Conservation (phyloP, 2,113 vertebrate species). For the Sprattus sprattus region DNA sequence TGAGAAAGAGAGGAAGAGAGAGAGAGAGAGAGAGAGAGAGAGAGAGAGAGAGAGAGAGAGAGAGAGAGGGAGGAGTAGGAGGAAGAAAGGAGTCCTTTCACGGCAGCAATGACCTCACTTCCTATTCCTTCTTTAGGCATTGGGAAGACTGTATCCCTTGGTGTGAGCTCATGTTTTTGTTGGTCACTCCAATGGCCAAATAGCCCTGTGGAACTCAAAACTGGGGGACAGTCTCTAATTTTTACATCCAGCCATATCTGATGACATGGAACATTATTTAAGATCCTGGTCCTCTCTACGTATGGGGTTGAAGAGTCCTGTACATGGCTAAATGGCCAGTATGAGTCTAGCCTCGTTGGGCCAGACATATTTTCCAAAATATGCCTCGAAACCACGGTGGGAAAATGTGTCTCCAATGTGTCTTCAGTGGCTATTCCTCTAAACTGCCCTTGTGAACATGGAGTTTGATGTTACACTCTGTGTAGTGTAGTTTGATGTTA, state of each 20-base stretch:
- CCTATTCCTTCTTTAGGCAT: not conserved
- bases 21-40: not conserved
- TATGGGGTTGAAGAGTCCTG: not conserved
- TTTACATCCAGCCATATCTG: not conserved
- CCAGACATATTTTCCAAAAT: not conserved
- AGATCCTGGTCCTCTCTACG: not conserved
- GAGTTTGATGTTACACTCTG: too few species aligned
- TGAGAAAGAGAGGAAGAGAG: not conserved
- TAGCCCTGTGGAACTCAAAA: not conserved
- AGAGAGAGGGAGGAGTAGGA: not conserved
- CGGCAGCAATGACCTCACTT: conserved; percentile 21
- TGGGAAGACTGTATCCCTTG: not conserved
- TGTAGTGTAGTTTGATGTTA: too few species aligned
- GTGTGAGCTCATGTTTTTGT: not conserved
- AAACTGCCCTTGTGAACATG: too few species aligned
- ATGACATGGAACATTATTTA: not conserved
- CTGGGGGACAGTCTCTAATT: not conserved
- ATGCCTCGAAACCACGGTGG: not conserved
- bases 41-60: not conserved
- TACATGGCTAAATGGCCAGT: not conserved
- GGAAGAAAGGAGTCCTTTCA: conserved; percentile 21
- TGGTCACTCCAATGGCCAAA: not conserved
- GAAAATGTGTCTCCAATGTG: too few species aligned
- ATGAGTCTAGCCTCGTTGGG: too few species aligned
- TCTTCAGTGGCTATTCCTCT: too few species aligned